Percentiles rank a stretch among this genome's conserved stretches.
These are phyloP conservation scores for Pangasianodon hypophthalmus DNA, from an alignment of 2,113 vertebrate genomes.

Conservation along the genomic window DNA sequence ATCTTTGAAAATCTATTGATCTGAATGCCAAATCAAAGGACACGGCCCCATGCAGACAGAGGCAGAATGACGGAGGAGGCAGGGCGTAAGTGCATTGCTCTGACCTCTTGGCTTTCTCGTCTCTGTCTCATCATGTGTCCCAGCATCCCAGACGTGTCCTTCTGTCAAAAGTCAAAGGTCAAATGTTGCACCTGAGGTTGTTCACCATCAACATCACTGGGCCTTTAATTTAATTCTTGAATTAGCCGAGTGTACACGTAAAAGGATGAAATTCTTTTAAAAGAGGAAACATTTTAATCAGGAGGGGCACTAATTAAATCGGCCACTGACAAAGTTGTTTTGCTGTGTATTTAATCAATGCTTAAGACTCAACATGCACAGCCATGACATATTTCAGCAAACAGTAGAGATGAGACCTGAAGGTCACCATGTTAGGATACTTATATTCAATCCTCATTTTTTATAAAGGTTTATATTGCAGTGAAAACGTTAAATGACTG, in stretches of 20 bases:
- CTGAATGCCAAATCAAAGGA: conserved; percentile 57
- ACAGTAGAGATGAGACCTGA: conserved; percentile 66
- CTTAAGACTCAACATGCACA: conserved; percentile 62
- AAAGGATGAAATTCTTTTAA: conserved; percentile 61
- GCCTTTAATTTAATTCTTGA: conserved; percentile 84
- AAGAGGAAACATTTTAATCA: conserved; percentile 48
- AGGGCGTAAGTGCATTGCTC: conserved; percentile 69
- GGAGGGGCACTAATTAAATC: conserved; percentile 64
- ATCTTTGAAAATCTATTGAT: conserved; percentile 69
- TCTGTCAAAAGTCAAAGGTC: conserved; percentile 77
- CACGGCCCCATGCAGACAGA: conserved; percentile 56
- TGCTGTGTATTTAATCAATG: conserved; percentile 72
- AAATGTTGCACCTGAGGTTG: conserved; percentile 78
- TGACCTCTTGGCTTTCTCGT: conserved; percentile 75
- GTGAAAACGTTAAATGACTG: conserved; percentile 34
- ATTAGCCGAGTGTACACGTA: conserved; percentile 56
- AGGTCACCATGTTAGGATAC: conserved; percentile 67
- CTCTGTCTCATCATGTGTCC: conserved; percentile 75
- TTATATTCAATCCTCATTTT: conserved; percentile 57
- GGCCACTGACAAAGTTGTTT: conserved; percentile 68
- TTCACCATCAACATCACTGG: conserved; percentile 74
- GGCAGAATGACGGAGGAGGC: conserved; percentile 24
- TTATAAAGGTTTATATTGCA: conserved; percentile 52
- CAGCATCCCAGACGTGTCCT: conserved; percentile 78
- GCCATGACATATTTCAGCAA: conserved; percentile 69